Conservation (phyloP, 2,797 vertebrate genomes). For the Loris lydekkerianus region DNA sequence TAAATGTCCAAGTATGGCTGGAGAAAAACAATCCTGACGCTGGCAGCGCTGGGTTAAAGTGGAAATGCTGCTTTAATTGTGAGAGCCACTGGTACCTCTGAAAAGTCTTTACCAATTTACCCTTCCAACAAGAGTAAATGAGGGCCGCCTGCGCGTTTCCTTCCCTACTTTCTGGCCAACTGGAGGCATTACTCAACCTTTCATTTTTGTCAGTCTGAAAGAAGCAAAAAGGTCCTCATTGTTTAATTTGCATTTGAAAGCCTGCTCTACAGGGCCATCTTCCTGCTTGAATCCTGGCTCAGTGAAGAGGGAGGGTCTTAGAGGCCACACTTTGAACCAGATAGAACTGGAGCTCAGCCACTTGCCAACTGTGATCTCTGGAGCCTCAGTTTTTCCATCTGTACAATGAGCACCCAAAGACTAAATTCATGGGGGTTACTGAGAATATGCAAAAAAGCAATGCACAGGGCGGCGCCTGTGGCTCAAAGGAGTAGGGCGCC, state of each 20-base stretch:
- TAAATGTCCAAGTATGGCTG: not conserved
- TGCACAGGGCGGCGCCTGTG: not conserved
- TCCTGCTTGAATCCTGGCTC: not conserved
- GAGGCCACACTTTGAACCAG: not conserved
- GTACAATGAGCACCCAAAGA: slow-evolving; percentile 17
- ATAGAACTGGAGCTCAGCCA: not conserved
- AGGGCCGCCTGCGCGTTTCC: not conserved
- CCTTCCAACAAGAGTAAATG: not conserved
- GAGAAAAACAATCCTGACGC: not conserved
- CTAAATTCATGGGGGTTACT: not conserved
- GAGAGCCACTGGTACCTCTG: not conserved
- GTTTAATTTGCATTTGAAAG: slow-evolving; percentile 46
- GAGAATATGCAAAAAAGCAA: not conserved
- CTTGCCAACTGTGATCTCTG: not conserved
- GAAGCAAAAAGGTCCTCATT: not conserved
- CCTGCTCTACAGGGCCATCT: not conserved
- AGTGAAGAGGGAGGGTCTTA: not conserved
- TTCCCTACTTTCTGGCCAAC: not conserved
- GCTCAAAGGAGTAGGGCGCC: no score
- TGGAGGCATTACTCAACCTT: not conserved
- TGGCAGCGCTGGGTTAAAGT: not conserved
- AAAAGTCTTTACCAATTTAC: not conserved
- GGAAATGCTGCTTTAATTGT: not conserved
- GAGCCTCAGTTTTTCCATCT: slow-evolving; percentile 4
- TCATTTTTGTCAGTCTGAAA: not conserved